Evolutionary conservation across 2,797 vertebrate genomes (phyloP), one percentile per base, ranked within the genome.

Genomic region (Acrossocheilus fasciatus): DNA sequence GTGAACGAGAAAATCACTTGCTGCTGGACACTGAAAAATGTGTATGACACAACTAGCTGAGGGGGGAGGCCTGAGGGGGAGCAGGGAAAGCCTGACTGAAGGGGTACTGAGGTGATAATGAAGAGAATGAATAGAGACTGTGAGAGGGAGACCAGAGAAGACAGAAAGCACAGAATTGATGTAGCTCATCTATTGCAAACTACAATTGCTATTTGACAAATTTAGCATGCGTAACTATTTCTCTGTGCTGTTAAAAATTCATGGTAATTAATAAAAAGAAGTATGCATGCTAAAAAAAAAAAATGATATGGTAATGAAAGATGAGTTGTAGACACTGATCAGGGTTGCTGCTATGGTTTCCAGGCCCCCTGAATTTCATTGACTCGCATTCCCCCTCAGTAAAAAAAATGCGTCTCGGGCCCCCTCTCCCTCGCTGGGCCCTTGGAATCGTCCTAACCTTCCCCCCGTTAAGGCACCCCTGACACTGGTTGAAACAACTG

Each of bases 1-100:
- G 84, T 81, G 87, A 91, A 86, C 41, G 87, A 83, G 87, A 89
- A 90, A 88, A 83, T 86, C 74, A 62, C 87, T 88, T 74, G 84
- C 69, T 84, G 87, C 88, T 85, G 75, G 88, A 83, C 81, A 62
- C 68, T 81, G 85, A 85, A 90, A 90, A 84, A 83, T 76, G 70
- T 77, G 59, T 77, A 72, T 87, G 87, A 87, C 57, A 85, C 77
- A 90, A 84, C 57, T 7, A 54, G 78, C 59, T 30, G 87, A n/a
- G 26, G 64, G 66, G 59, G 73, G 54, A 79, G 59, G 64, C 30
- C 62, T 52, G 52, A 86, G 82, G 57, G 30, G 57, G 23, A 90
- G 90, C 82, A 57, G 76, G 70, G 77, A 85, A 79, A 81, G 75
- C 43, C 85, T 85, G 72, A 88, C 45, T 86, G 80, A 85, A 81